Evolutionary conservation across 2,888 invertebrate genomes (phyloP).

Genomic region (Eudasyphora cyanicolor): DNA sequence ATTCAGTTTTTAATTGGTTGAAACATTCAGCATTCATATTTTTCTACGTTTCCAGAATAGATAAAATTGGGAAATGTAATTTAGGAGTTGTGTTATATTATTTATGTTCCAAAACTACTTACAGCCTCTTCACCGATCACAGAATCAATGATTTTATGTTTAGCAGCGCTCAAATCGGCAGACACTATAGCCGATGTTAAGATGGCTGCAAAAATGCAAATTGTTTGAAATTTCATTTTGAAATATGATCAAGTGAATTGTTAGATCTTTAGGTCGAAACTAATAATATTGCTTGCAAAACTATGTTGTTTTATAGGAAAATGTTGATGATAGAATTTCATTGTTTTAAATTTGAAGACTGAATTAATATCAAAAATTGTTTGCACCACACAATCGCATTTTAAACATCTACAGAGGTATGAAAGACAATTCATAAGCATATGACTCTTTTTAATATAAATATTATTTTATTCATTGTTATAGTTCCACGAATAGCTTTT

Average conservation of each 20-base stretch:
- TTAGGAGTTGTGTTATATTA: no score
- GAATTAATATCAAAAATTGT: no score
- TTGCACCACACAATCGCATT: no score
- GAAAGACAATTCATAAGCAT: no score
- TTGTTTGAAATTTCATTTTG: conserved; percentile 14
- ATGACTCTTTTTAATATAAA: no score
- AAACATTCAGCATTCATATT: neutral
- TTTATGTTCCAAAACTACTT: neutral
- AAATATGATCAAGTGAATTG: neutral
- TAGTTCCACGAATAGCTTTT: no score
- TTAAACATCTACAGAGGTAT: no score
- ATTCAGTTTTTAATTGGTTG: neutral
- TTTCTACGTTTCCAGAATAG: neutral
- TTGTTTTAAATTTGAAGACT: no score
- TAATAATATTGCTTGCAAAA: neutral
- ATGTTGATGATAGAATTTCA: neutral
- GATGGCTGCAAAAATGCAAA: neutral
- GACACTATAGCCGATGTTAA: neutral
- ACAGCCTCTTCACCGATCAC: neutral
- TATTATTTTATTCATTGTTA: no score
- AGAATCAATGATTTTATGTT: neutral
- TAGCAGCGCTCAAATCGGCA: neutral
- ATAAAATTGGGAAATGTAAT: no score
- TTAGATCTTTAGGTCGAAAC: neutral
- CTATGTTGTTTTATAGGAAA: neutral